Conservation (phyloP, 1,140 invertebrate genomes). For the Drosophila takahashii region DNA sequence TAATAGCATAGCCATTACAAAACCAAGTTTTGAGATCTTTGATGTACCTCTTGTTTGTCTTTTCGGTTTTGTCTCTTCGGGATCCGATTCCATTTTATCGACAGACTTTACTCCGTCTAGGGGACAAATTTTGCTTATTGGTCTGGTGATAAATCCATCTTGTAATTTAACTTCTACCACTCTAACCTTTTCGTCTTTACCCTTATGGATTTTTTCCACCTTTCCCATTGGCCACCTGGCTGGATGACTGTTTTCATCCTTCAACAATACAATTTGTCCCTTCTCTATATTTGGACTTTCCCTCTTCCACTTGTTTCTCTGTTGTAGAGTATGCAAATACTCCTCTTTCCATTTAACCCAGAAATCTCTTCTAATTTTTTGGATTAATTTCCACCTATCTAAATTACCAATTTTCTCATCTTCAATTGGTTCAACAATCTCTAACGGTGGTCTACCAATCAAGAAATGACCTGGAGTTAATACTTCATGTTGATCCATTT, state of each 20-base stretch:
- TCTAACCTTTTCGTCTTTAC: neutral
- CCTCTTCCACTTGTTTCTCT: neutral
- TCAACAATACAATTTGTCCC: neutral
- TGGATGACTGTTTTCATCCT: neutral
- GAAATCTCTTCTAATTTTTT: neutral
- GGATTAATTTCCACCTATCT: too few relatives aligned
- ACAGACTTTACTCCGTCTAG: neutral
- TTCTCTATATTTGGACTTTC: neutral
- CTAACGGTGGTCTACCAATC: too few relatives aligned
- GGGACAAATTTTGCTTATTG: neutral
- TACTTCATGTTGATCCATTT: too few relatives aligned
- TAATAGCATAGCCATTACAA: too few relatives aligned
- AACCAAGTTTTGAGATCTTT: neutral
- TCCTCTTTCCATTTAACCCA: neutral
- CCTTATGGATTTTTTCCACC: neutral
- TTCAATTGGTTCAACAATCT: too few relatives aligned
- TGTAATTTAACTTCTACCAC: neutral
- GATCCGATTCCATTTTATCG: neutral
- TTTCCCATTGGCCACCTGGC: neutral
- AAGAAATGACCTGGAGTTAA: too few relatives aligned
- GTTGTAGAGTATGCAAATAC: too few relatives aligned
- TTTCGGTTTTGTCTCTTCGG: neutral
- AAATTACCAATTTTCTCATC: too few relatives aligned
- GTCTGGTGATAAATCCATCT: neutral
- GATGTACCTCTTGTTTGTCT: neutral